Evolutionary conservation across 2,113 vertebrate genomes (phyloP), one percentile per base, ranked within the genome.

Genomic region (Perognathus longimembris): DNA sequence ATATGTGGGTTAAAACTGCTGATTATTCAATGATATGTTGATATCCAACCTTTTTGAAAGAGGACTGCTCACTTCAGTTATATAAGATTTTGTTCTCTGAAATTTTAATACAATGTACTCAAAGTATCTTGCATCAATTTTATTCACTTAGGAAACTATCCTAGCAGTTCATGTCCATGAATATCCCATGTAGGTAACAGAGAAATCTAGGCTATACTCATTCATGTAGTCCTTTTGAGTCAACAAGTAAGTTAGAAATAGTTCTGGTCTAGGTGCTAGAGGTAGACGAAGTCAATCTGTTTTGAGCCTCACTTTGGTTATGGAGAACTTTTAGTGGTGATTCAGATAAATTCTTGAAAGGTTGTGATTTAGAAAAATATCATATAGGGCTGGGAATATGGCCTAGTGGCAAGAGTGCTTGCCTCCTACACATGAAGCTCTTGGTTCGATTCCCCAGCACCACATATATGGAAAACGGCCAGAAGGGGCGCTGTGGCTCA

Each of bases 341-440:
- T 75, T 88, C 75, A 91, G 77, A 80, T 87, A 78, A 66, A 93
- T 81, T 92, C 18, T 67, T 81, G 28, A 61, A 91, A 92, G 73
- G 66, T 28, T 93, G 21, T 93, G 50, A 88, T 93, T 91, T 82
- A 85, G 85, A 77, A 73, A 12, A 54, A 90, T 75, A 75, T 69
- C 36, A 57, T 26, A 57, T 85, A 67, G n/a, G n/a, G n/a, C n/a
- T n/a, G n/a, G n/a, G n/a, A n/a, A n/a, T n/a, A n/a, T n/a, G n/a
- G n/a, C n/a, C n/a, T n/a, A n/a, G n/a, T n/a, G n/a, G n/a, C n/a
- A n/a, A n/a, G n/a, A n/a, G n/a, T n/a, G n/a, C n/a, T n/a, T n/a
- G n/a, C n/a, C n/a, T n/a, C n/a, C n/a, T n/a, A n/a, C n/a, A n/a
- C n/a, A n/a, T n/a, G n/a, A n/a, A n/a, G n/a, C n/a, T n/a, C n/a